A percentile compares a stretch with the other conserved stretches of the same genome.
phyloP scores from a whole-genome alignment of 2,888 invertebrate genomes.

The Epistrophe grossulariae region DNA sequence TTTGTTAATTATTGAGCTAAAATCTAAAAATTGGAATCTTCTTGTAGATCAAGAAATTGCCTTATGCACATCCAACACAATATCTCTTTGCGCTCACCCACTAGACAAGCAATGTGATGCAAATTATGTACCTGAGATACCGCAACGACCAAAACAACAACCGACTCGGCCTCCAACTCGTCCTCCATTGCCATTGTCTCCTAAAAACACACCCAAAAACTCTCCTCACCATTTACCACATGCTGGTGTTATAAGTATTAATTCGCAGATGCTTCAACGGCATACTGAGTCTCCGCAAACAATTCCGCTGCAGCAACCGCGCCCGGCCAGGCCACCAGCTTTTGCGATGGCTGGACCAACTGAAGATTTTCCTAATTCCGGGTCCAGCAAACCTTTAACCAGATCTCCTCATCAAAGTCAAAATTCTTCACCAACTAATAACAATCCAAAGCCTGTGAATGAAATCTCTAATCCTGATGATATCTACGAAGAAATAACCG shows the following conservation, averaged over 20 bases:
- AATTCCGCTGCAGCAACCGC: constrained; percentile 31
- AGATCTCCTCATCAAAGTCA: constrained; percentile 80
- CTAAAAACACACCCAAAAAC: constrained; percentile 84
- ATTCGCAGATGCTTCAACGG: constrained; percentile 81
- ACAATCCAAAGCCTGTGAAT: neutral
- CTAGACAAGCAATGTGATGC: constrained; percentile 81
- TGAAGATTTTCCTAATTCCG: constrained; percentile 62
- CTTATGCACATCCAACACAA: constrained; percentile 93
- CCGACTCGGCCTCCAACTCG: constrained; percentile 85
- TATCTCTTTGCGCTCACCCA: constrained; percentile 87
- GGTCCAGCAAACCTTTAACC: constrained; percentile 74
- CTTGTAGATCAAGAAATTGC: constrained; percentile 92
- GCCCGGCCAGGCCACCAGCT: constrained; percentile 78
- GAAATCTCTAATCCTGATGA: constrained; percentile 78
- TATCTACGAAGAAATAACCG: constrained; percentile 86
- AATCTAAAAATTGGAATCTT: constrained; percentile 93
- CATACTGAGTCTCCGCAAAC: constrained; percentile 77
- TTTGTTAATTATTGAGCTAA: too few species aligned
- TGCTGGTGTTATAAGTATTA: constrained; percentile 85
- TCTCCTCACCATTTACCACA: constrained; percentile 84
- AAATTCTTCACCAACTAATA: constrained; percentile 79
- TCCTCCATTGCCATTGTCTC: constrained; percentile 85
- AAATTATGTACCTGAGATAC: constrained; percentile 84
- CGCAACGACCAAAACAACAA: constrained; percentile 84
- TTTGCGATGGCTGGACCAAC: constrained; percentile 78